These are phyloP conservation scores for Sphaeramia orbicularis DNA, from an alignment of 2,797 vertebrate genomes.

Conservation along the genomic window DNA sequence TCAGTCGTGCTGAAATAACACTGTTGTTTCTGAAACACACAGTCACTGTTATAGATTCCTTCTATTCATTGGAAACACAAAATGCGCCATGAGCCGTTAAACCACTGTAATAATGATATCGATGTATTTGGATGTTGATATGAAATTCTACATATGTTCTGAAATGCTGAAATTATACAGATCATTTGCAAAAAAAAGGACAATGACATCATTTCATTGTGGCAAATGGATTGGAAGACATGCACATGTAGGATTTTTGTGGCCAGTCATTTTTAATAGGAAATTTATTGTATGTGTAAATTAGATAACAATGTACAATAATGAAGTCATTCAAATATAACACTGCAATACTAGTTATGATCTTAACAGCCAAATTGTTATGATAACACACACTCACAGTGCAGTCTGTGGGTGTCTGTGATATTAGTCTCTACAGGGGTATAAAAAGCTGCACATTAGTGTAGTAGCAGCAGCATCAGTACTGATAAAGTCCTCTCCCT, in stretches of 20 bases:
- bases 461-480: conserved; percentile 2
- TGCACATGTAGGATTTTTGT: no score
- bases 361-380: background rate
- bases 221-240: no score
- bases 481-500: conserved; percentile 14
- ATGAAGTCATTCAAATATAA: background rate
- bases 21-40: no score
- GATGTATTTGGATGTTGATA: no score
- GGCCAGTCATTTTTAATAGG: background rate
- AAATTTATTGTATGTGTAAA: background rate
- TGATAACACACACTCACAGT: background rate
- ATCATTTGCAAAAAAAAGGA: no score
- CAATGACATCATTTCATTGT: no score
- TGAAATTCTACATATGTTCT: no score
- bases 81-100: no score
- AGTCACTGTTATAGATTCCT: background rate
- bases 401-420: background rate
- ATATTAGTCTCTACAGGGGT: no score
- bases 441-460: conserved; percentile 3
- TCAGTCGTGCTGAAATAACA: no score
- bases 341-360: background rate
- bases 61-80: background rate
- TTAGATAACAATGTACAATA: background rate
- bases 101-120: no score
- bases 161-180: no score